phyloP scores from a whole-genome alignment of 2,888 invertebrate genomes.

The Eulithis testata region DNA sequence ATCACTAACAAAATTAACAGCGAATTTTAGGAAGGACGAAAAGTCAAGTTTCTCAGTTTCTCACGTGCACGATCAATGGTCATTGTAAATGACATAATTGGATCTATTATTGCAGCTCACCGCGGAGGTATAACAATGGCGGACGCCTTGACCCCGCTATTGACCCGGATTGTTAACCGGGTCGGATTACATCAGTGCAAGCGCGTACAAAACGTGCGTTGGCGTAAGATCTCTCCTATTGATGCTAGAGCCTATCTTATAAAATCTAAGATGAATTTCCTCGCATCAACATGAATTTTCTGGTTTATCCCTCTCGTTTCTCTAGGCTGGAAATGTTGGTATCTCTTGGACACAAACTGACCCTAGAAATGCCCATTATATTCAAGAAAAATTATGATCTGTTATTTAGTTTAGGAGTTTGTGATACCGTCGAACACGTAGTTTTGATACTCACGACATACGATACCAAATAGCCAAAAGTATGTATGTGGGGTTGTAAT shows the following conservation, averaged over 20 bases:
- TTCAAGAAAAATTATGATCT: too few relatives aligned
- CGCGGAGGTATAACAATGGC: constrained; percentile 49
- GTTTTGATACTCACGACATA: too few relatives aligned
- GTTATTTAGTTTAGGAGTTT: too few relatives aligned
- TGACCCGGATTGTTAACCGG: constrained; percentile 59
- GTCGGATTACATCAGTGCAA: constrained; percentile 56
- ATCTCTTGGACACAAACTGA: not conserved
- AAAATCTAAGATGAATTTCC: not conserved
- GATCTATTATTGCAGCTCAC: constrained; percentile 32
- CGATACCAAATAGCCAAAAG: too few relatives aligned
- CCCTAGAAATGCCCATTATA: too few relatives aligned
- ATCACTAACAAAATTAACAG: not conserved
- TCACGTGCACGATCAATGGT: constrained; percentile 12
- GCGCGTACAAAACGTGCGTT: constrained; percentile 44
- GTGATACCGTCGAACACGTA: too few relatives aligned
- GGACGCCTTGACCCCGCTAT: constrained; percentile 62
- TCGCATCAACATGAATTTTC: not conserved
- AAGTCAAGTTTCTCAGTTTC: constrained; percentile 3
- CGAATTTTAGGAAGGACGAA: not conserved
- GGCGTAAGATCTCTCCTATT: constrained; percentile 31
- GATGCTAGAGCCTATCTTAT: constrained; percentile 17
- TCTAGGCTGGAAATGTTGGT: too few relatives aligned
- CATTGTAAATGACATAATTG: constrained; percentile 39
- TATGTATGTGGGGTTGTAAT: too few relatives aligned
- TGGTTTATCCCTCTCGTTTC: not conserved